Conservation (phyloP, 2,888 invertebrate genomes). For the Pyrochroa serraticornis region DNA sequence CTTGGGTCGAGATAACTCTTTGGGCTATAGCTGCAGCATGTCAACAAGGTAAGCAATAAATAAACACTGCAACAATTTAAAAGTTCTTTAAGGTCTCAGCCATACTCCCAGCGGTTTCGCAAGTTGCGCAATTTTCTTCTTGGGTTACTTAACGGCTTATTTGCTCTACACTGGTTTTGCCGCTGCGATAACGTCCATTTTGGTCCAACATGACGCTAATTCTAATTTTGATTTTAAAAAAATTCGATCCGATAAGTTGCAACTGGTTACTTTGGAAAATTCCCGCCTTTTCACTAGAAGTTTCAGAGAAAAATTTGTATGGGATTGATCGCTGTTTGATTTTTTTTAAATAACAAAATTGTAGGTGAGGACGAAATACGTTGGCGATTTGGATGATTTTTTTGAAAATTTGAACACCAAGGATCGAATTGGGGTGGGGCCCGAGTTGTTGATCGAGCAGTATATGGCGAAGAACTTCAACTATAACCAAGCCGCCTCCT, state of each 20-base stretch:
- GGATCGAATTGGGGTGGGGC: conserved; percentile 41
- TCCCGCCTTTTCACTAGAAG: conserved; percentile 9
- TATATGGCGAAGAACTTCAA: conserved; percentile 35
- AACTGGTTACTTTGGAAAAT: conserved; percentile 20
- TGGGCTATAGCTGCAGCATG: conserved; percentile 54
- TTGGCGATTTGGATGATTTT: conserved; percentile 33
- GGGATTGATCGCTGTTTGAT: background rate
- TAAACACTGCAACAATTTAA: background rate
- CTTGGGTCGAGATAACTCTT: conserved; percentile 50
- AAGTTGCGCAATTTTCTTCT: conserved; percentile 45
- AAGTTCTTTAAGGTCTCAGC: conserved; percentile 43
- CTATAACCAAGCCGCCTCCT: conserved; percentile 15
- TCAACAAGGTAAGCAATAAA: conserved; percentile 47
- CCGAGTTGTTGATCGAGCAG: conserved; percentile 37
- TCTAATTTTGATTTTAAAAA: conserved; percentile 27
- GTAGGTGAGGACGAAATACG: conserved; percentile 27
- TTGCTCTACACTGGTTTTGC: conserved; percentile 52
- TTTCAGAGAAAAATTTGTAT: conserved; percentile 28
- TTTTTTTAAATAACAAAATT: conserved; percentile 2
- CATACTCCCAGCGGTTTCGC: conserved; percentile 46
- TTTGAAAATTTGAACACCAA: conserved; percentile 37
- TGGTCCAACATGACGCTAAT: conserved; percentile 43
- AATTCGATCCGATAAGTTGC: conserved; percentile 11
- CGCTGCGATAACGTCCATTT: conserved; percentile 50
- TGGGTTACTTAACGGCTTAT: conserved; percentile 49